Evolutionary conservation across 2,888 invertebrate species (phyloP).

Genomic region (Acleris holmiana): DNA sequence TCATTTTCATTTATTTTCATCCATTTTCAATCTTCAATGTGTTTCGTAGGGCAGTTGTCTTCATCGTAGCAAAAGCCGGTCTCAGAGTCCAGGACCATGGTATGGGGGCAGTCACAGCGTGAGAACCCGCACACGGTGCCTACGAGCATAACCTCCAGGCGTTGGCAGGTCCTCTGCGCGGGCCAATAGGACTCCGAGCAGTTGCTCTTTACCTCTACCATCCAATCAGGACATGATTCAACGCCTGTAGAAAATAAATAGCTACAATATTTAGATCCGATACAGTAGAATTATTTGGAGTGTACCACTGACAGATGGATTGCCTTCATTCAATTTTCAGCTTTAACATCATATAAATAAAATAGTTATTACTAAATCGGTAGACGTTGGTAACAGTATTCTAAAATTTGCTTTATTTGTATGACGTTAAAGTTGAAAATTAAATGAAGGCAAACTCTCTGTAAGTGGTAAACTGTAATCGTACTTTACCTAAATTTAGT

Average conservation of each 20-base stretch:
- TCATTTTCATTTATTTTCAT: not conserved
- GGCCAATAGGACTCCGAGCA: slow-evolving; percentile 58
- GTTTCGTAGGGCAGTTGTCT: slow-evolving; percentile 66
- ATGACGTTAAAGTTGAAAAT: too few relatives aligned
- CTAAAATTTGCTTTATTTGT: too few relatives aligned
- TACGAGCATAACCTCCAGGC: slow-evolving; percentile 58
- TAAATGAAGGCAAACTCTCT: too few relatives aligned
- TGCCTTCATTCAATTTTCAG: too few relatives aligned
- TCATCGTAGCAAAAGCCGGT: slow-evolving; percentile 66
- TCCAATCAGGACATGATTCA: slow-evolving; percentile 61
- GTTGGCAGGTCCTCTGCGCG: slow-evolving; percentile 61
- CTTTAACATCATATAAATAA: too few relatives aligned
- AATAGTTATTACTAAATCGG: too few relatives aligned
- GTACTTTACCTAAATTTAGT: too few relatives aligned
- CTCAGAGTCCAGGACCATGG: slow-evolving; percentile 56
- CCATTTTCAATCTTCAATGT: slow-evolving; percentile 33
- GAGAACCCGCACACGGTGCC: slow-evolving; percentile 64
- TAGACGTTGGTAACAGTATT: too few relatives aligned
- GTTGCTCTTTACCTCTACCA: slow-evolving; percentile 53
- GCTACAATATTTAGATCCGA: not conserved
- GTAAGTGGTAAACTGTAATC: too few relatives aligned
- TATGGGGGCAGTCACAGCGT: slow-evolving; percentile 65
- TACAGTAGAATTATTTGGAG: too few relatives aligned
- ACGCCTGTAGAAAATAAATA: slow-evolving; percentile 54
- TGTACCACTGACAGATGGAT: too few relatives aligned